These are phyloP conservation scores for Tyrophagus putrescentiae DNA, from an alignment of 1,140 invertebrate genomes.

Conservation along the genomic window DNA sequence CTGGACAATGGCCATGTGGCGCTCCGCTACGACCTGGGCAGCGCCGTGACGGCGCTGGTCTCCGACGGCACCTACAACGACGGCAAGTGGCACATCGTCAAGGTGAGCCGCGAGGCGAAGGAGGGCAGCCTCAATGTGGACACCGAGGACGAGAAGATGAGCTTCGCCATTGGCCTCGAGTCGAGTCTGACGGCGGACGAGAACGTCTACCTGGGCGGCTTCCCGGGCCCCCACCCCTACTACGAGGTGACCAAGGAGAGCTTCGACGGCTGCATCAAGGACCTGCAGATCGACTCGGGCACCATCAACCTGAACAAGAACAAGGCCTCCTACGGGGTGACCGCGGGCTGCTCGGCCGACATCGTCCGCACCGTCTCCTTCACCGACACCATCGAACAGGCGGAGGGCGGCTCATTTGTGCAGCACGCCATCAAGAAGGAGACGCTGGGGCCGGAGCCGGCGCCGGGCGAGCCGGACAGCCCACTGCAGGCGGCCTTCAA, in stretches of 20 bases:
- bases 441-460: not conserved
- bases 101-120: constrained; percentile 48
- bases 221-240: constrained; percentile 49
- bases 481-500: constrained; percentile 60
- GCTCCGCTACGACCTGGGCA: constrained; percentile 48
- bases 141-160: constrained; percentile 28
- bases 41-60: constrained; percentile 41
- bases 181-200: constrained; percentile 42
- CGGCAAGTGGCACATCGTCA: constrained; percentile 62
- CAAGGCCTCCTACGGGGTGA: constrained; percentile 64
- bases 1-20: constrained; percentile 54
- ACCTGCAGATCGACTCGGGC: constrained; percentile 54
- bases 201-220: constrained; percentile 75
- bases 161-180: constrained; percentile 33
- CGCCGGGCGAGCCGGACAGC: constrained; percentile 25
- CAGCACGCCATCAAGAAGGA: not conserved
- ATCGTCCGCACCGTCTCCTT: constrained; percentile 40
- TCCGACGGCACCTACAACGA: constrained; percentile 55
- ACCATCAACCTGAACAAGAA: constrained; percentile 63
- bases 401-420: constrained; percentile 26
- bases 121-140: constrained; percentile 45
- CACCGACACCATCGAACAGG: constrained; percentile 16
- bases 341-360: constrained; percentile 43
- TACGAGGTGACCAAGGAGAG: constrained; percentile 40
- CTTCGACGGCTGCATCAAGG: constrained; percentile 85